phyloP scores from a whole-genome alignment of 1,140 invertebrate species.

The Drosophila erecta region DNA sequence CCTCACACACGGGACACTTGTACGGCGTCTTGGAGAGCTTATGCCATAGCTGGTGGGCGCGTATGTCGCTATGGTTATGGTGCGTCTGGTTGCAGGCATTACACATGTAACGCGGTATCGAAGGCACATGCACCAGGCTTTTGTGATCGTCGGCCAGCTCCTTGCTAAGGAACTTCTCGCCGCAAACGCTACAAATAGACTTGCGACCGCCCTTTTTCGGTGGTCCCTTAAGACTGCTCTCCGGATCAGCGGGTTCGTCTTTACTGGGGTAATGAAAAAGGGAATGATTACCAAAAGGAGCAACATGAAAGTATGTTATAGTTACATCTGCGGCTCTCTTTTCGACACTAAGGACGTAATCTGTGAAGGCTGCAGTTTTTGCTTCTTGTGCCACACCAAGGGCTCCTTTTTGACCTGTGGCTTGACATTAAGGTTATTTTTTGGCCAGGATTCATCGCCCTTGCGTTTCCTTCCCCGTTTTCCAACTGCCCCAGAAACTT shows the following conservation, averaged over 20 bases:
- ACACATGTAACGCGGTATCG: conserved; percentile 67
- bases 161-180: conserved; percentile 65
- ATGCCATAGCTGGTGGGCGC: conserved; percentile 81
- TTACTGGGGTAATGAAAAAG: conserved; percentile 39
- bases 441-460: conserved; percentile 34
- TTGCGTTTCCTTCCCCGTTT: conserved; percentile 61
- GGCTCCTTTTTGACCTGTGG: conserved; percentile 55
- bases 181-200: conserved; percentile 65
- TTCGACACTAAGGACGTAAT: conserved; percentile 23
- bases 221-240: not conserved
- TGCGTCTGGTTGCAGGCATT: conserved; percentile 75
- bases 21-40: conserved; percentile 80
- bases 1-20: conserved; percentile 66
- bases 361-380: conserved; percentile 35
- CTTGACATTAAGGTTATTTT: not conserved
- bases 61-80: conserved; percentile 67
- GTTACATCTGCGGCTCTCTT: conserved; percentile 54
- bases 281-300: not conserved
- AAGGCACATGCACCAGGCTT: conserved; percentile 52
- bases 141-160: conserved; percentile 65
- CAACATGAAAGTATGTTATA: not conserved
- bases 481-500: not conserved
- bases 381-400: conserved; percentile 53
- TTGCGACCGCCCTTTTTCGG: conserved; percentile 46
- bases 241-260: conserved; percentile 49